These are phyloP conservation scores for Nixonia krombeini DNA, from an alignment of 1,140 invertebrate genomes.

Conservation along the genomic window DNA sequence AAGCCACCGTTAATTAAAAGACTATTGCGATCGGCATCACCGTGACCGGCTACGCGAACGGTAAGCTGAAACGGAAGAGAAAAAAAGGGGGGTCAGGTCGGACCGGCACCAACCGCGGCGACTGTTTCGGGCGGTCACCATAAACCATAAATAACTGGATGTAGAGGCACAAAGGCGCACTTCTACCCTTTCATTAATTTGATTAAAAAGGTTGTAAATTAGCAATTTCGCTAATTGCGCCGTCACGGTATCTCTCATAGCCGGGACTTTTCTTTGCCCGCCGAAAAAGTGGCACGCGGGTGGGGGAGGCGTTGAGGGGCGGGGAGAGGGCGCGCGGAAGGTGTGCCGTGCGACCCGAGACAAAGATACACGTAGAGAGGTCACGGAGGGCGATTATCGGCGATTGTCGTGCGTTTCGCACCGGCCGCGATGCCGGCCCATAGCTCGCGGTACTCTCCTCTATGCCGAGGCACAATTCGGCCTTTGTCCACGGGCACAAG, in stretches of 20 bases:
- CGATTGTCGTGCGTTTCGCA: no score
- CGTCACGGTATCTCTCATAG: constrained; percentile 34
- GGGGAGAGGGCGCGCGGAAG: no score
- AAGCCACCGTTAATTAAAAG: constrained; percentile 23
- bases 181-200: constrained; percentile 52
- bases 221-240: constrained; percentile 52
- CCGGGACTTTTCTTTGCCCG: constrained; percentile 5
- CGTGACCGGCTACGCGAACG: constrained; percentile 5
- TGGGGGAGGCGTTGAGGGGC: no score
- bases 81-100: constrained; percentile 7
- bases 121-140: constrained; percentile 47
- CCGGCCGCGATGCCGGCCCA: no score
- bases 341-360: background rate
- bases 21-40: constrained; percentile 7
- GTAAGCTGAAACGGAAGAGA: constrained; percentile 7
- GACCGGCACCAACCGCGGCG: constrained; percentile 13
- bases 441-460: no score
- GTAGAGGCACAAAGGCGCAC: constrained; percentile 32
- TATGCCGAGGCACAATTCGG: no score
- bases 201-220: constrained; percentile 53
- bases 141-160: constrained; percentile 55
- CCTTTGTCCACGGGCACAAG: no score
- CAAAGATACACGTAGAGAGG: background rate
- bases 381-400: background rate
- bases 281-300: no score